Evolutionary conservation across 53 echinoderm and acorn worm species (phyloP).

Genomic region (Stichopus horrens): DNA sequence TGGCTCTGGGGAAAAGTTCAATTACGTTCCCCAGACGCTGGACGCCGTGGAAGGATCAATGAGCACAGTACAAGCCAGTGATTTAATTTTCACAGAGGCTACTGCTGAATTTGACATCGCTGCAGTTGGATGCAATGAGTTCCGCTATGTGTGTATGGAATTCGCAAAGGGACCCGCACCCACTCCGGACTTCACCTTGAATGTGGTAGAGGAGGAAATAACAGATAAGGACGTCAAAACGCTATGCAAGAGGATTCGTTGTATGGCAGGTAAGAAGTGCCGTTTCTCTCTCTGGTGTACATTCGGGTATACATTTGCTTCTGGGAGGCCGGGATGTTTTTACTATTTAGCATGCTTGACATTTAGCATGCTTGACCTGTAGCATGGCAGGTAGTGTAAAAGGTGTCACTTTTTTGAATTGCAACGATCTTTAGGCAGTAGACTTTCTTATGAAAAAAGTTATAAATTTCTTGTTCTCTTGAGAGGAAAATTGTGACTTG

Average conservation of each 20-base stretch:
- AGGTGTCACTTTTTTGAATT: no score
- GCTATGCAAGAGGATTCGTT: slow-evolving; percentile 60
- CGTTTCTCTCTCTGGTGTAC: no score
- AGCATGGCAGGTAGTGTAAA: no score
- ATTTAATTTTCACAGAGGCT: slow-evolving; percentile 50
- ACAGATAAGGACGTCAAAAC: slow-evolving; percentile 51
- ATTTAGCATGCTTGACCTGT: no score
- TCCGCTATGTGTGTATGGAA: slow-evolving; percentile 80
- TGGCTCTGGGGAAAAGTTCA: slow-evolving; percentile 70
- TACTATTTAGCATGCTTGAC: no score
- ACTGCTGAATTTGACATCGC: slow-evolving; percentile 81
- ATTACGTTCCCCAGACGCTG: slow-evolving; percentile 75
- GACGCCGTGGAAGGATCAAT: slow-evolving; percentile 55
- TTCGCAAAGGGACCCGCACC: slow-evolving; percentile 74
- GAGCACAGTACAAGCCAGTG: slow-evolving; percentile 38
- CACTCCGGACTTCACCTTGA: slow-evolving; percentile 77
- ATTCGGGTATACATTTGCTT: no score
- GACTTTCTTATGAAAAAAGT: no score
- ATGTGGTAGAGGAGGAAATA: slow-evolving; percentile 53
- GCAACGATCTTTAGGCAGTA: no score
- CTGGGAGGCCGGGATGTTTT: no score
- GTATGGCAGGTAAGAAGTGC: slow-evolving; percentile 68
- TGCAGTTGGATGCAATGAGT: slow-evolving; percentile 83
- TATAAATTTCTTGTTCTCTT: no score
- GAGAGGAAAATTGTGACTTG: no score